Evolutionary conservation across 1,140 invertebrate genomes (phyloP), one percentile per base, ranked within the genome.

Genomic region (Zaprionus ghesquierei): DNA sequence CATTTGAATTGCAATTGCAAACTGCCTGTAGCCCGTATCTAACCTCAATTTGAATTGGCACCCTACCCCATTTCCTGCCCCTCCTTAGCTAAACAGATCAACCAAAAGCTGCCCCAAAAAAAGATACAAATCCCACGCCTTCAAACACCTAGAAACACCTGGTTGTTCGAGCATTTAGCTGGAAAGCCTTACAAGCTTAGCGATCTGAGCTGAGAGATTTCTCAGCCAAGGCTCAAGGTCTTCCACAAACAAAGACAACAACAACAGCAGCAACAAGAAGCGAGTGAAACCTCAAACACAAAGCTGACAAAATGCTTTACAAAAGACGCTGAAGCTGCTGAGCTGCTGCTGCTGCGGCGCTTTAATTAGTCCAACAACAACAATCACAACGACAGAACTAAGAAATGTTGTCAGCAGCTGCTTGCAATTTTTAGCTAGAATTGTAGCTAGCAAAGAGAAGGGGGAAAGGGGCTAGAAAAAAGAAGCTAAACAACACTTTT

Each of bases 381-480:
- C 10, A 44, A 25, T 18, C 51, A 33, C 8, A 51, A 18, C 10
- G 5, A 12, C 3, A 51, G 23, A 66, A 59, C 53, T 50, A 46
- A 29, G 46, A 53, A 60, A 68, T 60, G 55, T 72, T 72, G 62
- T 60, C 63, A 64, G 76, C 79, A 75, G 79, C 78, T 81, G 74
- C 56, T 50, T 63, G 72, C 75, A 78, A 80, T 77, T 66, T 86
- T 86, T 86, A 86, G 79, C 78, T 75, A 66, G 81, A 86, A 86
- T 81, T 75, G 55, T 49, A 60, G 70, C 75, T 78, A 56, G 61
- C 29, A 38, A 46, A 65, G 56, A 69, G 64, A 71, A 80, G 84
- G 56, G 62, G 46, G 51, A 59, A 75, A 60, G 62, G 63, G 46
- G 56, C 68, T 38, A 27, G 38, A 50, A 64, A 22, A 55, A 51